Percentiles rank a stretch among this genome's conserved stretches.
Evolutionary conservation across 2,113 vertebrate genomes (phyloP).

Genomic region (Mirounga angustirostris): DNA sequence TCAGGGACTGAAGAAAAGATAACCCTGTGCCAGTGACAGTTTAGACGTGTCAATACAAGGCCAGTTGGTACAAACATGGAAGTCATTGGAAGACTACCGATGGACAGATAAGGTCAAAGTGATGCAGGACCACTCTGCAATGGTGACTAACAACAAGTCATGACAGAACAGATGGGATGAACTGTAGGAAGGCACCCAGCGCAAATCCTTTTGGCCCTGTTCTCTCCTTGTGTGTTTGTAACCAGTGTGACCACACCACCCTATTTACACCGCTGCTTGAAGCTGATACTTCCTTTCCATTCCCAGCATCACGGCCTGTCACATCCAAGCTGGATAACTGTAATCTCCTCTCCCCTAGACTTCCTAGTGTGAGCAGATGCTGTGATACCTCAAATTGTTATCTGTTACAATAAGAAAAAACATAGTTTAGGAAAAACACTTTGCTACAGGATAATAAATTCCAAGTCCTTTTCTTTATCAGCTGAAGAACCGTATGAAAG

Average conservation of each 20-base stretch:
- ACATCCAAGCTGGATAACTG: conserved; percentile 66
- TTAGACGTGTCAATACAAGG: neutral
- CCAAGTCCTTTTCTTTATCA: neutral
- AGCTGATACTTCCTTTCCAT: conserved; percentile 23
- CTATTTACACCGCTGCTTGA: conserved; percentile 66
- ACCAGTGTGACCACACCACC: neutral
- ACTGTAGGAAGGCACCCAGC: neutral
- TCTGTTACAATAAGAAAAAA: conserved; percentile 64
- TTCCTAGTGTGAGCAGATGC: conserved; percentile 64
- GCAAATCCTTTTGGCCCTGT: neutral
- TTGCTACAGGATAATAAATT: conserved; percentile 51
- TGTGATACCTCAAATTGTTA: conserved; percentile 74
- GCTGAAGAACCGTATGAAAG: neutral
- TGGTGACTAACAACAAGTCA: neutral
- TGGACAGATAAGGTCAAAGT: neutral
- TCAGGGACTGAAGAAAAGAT: neutral
- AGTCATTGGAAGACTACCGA: neutral
- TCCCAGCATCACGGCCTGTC: conserved; percentile 34
- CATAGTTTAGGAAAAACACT: conserved; percentile 9
- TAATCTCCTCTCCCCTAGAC: conserved; percentile 62
- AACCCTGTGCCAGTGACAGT: neutral
- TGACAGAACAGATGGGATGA: neutral
- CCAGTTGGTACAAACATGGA: neutral
- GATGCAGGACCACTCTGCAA: neutral
- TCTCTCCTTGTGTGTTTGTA: neutral